Evolutionary conservation across 2,797 vertebrate species (phyloP).

Genomic region (Falco peregrinus): DNA sequence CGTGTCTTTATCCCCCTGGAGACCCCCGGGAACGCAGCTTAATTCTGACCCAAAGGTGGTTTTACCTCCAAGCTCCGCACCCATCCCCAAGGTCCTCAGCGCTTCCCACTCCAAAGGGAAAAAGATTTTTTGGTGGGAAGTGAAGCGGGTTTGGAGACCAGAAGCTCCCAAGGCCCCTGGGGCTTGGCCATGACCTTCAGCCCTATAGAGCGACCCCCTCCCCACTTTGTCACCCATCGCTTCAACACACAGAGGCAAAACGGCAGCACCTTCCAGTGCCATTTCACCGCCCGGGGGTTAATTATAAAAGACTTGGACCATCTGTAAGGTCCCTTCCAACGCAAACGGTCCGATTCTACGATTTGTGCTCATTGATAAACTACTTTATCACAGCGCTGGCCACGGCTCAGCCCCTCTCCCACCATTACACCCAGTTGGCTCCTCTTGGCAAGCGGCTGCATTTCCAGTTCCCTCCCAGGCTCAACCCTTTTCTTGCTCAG

Average conservation of each 20-base stretch:
- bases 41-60: rapidly evolving
- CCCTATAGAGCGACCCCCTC: background rate
- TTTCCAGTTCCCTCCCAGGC: too few relatives aligned
- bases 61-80: background rate
- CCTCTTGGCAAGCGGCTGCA: background rate
- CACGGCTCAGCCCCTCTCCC: background rate
- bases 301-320: too few relatives aligned
- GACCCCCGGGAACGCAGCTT: background rate
- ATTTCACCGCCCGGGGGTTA: background rate
- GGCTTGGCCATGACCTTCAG: background rate
- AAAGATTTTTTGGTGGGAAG: background rate
- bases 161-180: background rate
- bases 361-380: background rate
- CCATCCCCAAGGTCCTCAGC: rapidly evolving
- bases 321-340: background rate
- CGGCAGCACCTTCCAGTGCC: background rate
- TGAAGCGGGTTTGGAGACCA: background rate
- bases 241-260: background rate
- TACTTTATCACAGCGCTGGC: background rate
- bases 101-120: background rate
- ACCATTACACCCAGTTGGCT: too few relatives aligned
- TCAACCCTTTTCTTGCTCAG: too few relatives aligned
- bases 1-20: rapidly evolving
- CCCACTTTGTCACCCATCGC: rapidly evolving
- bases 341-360: background rate